Percentiles rank a stretch among this genome's conserved stretches.
phyloP scores from a whole-genome alignment of 2,113 vertebrate species.

The Archocentrus centrarchus region DNA sequence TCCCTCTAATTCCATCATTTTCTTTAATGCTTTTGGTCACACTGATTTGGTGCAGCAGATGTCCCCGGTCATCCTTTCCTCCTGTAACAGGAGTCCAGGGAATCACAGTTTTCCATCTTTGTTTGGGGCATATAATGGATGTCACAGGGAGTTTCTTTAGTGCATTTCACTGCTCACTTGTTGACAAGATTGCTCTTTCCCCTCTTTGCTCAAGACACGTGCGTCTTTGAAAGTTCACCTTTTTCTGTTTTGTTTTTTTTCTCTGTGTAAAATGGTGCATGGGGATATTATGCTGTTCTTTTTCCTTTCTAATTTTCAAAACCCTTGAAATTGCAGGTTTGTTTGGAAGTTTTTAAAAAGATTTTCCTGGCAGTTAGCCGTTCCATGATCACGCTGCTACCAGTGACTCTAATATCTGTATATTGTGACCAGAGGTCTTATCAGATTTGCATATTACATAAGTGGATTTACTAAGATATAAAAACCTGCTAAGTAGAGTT shows the following conservation, averaged over 20 bases:
- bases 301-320: slow-evolving; percentile 60
- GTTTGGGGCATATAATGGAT: slow-evolving; percentile 25
- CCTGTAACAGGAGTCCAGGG: slow-evolving; percentile 36
- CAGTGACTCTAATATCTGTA: slow-evolving; percentile 51
- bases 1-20: slow-evolving; percentile 23
- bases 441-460: slow-evolving; percentile 68
- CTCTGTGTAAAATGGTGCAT: slow-evolving; percentile 52
- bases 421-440: slow-evolving; percentile 52
- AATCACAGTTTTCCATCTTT: slow-evolving; percentile 18
- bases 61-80: slow-evolving; percentile 40
- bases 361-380: slow-evolving; percentile 71
- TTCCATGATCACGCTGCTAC: slow-evolving; percentile 66
- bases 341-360: slow-evolving; percentile 53
- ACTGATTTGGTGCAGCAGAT: slow-evolving; percentile 44
- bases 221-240: slow-evolving; percentile 26
- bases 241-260: not conserved
- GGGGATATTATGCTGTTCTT: slow-evolving; percentile 49
- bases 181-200: slow-evolving; percentile 38
- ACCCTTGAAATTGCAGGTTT: slow-evolving; percentile 63
- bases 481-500: slow-evolving; percentile 36
- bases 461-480: slow-evolving; percentile 51
- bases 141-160: slow-evolving; percentile 28
- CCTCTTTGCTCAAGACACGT: slow-evolving; percentile 4
- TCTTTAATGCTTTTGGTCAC: slow-evolving; percentile 24
- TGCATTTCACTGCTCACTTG: slow-evolving; percentile 17